phyloP scores from a whole-genome alignment of 2,888 invertebrate genomes.

The Parnassius apollo region DNA sequence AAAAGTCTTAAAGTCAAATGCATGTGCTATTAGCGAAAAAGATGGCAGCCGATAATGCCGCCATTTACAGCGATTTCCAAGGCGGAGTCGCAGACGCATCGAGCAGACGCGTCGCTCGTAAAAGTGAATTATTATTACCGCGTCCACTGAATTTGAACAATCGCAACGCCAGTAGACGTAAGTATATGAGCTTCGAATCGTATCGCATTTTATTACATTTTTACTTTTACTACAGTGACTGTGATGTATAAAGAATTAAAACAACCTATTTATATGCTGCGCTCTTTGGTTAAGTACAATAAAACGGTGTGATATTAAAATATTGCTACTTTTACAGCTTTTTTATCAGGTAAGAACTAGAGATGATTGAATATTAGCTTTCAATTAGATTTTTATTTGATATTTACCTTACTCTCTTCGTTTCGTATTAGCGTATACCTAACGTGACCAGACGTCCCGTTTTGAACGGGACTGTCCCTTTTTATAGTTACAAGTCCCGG shows the following conservation, averaged over 20 bases:
- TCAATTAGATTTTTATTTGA: too few species aligned
- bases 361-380: too few species aligned
- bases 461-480: too few species aligned
- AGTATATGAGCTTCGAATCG: slow-evolving; percentile 56
- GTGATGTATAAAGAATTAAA: slow-evolving; percentile 27
- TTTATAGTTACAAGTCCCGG: too few species aligned
- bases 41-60: slow-evolving; percentile 62
- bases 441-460: too few species aligned
- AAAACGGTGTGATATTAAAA: slow-evolving; percentile 18
- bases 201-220: slow-evolving; percentile 31
- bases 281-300: slow-evolving; percentile 19
- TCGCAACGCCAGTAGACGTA: slow-evolving; percentile 48
- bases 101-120: slow-evolving; percentile 69
- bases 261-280: slow-evolving; percentile 26
- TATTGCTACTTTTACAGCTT: slow-evolving; percentile 19
- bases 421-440: too few species aligned
- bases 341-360: slow-evolving; percentile 3
- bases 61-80: slow-evolving; percentile 66
- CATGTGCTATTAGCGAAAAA: slow-evolving; percentile 47
- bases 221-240: slow-evolving; percentile 24
- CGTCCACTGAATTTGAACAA: slow-evolving; percentile 76
- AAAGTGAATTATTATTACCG: slow-evolving; percentile 75
- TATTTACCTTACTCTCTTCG: too few species aligned
- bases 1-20: slow-evolving; percentile 28
- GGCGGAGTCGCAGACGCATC: slow-evolving; percentile 68